Evolutionary conservation across 2,113 vertebrate genomes (phyloP), one percentile per base, ranked within the genome.

Genomic region (Emydocephalus ijimae): DNA sequence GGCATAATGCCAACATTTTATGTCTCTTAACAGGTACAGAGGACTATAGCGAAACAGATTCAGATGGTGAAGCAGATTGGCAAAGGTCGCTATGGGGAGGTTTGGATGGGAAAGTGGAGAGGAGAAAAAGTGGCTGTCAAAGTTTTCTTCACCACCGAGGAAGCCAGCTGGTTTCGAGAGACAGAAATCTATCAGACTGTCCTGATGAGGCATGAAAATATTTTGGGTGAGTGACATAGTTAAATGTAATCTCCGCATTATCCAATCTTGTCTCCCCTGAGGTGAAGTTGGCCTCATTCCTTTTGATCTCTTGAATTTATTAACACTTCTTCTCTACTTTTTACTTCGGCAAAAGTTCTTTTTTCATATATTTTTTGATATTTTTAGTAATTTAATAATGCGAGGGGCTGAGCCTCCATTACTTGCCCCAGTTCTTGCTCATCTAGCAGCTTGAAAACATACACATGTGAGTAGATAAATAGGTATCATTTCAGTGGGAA

Each of bases 141-240:
- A 96, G 99, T 99, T 2, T 99, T 99, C 95, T 99, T 99, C 96
- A 99, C 99, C 94, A 99, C 98, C 0, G 99, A 99, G 94, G 99
- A 99, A 96, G 99, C 99, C 96, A 99, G 99, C 97, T 99, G 99
- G 99, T 99, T 99, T 98, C 97, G 99, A 95, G 99, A 99, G 97
- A 99, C 99, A 3, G 99, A 99, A 97, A 99, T 99, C 94, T 99
- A 99, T 96, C 99, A 99, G 97, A 99, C 99, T 1, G 99, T 99
- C 93, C 96, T 99, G 91, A 99, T 99, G 99, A 98, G 99, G 95
- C 99, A 99, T 64, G 99, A 99, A 96, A 99, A 99, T 96, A 99
- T 99, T 93, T 96, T 99, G 11, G 99, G 99, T 99, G 97, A 98
- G 98, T 97, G 90, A 87, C 93, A 91, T 21, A 23, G 9, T 6